Conservation (phyloP, 2,113 vertebrate genomes). For the Tychaedon coryphoeus region DNA sequence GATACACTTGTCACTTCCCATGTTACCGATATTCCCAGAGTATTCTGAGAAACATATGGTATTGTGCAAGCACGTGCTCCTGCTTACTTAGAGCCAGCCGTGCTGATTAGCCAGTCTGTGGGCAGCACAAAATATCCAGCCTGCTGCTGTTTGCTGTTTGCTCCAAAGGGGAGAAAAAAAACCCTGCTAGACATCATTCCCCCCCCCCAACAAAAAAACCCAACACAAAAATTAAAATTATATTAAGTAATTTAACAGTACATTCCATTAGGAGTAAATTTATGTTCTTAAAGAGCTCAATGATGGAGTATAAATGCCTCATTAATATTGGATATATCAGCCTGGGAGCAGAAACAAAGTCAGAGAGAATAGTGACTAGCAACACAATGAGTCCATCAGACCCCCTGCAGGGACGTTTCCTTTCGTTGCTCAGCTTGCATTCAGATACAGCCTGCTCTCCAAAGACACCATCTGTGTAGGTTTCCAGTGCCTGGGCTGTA, state of each 20-base stretch:
- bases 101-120: background rate
- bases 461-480: slow-evolving; percentile 2
- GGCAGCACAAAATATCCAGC: background rate
- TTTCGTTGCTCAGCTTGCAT: background rate
- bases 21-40: background rate
- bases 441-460: background rate
- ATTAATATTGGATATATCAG: slow-evolving; percentile 51
- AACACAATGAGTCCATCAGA: background rate
- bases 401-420: background rate
- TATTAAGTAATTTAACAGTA: slow-evolving; percentile 42
- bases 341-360: background rate
- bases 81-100: background rate
- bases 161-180: background rate
- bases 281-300: background rate
- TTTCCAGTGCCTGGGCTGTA: background rate
- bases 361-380: background rate
- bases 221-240: background rate
- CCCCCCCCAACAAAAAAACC: background rate
- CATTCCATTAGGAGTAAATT: slow-evolving; percentile 22
- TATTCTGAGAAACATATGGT: background rate
- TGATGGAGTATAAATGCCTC: slow-evolving; percentile 30
- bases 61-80: background rate
- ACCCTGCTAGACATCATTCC: background rate
- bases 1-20: background rate
- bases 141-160: background rate